phyloP scores from a whole-genome alignment of 2,113 vertebrate species.

The Spilogale gracilis region DNA sequence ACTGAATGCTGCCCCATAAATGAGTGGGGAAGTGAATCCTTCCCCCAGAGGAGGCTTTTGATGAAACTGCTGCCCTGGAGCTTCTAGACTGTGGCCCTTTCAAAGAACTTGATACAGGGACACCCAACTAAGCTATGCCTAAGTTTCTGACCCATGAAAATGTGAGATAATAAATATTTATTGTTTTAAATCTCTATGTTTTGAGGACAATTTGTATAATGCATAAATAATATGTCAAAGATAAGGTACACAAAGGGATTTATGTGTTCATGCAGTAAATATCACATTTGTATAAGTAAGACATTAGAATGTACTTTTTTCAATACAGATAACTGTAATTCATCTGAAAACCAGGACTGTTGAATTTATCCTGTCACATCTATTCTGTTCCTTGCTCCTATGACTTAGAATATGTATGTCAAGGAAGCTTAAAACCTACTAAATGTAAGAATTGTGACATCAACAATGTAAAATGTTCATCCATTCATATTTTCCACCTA shows the following conservation, averaged over 20 bases:
- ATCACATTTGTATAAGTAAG: slow-evolving; percentile 48
- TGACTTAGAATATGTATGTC: slow-evolving; percentile 57
- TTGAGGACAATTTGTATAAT: background rate
- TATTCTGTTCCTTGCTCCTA: slow-evolving; percentile 27
- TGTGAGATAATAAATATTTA: background rate
- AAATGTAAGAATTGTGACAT: background rate
- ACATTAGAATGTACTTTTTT: slow-evolving; percentile 41
- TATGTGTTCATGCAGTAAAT: background rate
- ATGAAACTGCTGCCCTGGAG: background rate
- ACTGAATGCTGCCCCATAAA: background rate
- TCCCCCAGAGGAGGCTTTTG: background rate
- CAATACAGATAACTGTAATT: slow-evolving; percentile 50
- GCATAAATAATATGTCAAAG: background rate
- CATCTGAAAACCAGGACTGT: slow-evolving; percentile 55
- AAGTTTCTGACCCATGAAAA: background rate
- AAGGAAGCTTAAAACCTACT: slow-evolving; percentile 64
- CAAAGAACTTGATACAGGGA: background rate
- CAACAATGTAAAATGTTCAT: slow-evolving; percentile 47
- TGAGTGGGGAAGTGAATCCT: background rate
- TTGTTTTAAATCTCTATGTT: background rate
- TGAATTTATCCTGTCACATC: slow-evolving; percentile 21
- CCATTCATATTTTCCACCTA: slow-evolving; percentile 49
- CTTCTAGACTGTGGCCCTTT: background rate
- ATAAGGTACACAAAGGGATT: background rate
- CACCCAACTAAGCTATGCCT: background rate